Base-by-base conservation (phyloP, 2,797 vertebrate genomes). In the Malacoraja senta region DNA sequence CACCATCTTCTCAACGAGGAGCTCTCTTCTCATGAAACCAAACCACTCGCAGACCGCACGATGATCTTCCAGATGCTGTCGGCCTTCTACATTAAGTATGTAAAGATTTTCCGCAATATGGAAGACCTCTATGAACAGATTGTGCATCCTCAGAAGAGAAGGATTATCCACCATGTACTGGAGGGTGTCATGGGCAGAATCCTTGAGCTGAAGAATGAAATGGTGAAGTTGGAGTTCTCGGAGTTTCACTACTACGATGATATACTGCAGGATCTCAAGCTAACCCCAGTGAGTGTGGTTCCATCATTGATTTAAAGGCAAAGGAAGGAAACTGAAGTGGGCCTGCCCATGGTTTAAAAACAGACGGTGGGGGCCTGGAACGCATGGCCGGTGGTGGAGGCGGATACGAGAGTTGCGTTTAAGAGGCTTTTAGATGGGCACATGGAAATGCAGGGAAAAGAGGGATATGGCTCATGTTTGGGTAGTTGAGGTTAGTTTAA, bases 161-260 rank as follows among this genome's bases (percentile, higher is more conserved):
- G 93, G 0, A 94, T 95, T 3, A 96, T 98, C 77, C 96, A 94
- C 2, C 95, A 94, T 0, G 93, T 96, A 3, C 95, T 98, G 79
- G 97, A 98, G 0, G 96, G 96, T 0, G 97, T 97, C 93, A 98
- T 98, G 88, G 98, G 98, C 0, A 96, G 98, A 2, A 90, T 98
- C 93, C 95, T 98, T 95, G 98, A 98, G 94, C 93, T 98, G 58
- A 98, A 98, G 94, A 96, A 95, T 0, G 97, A 98, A 93, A 97
- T 98, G 97, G 97, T 98, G 9, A 95, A 96, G 0, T 93, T 98
- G 95, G 97, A 98, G 44, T 94, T 95, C 0, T 96, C 95, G 0
- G 98, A 98, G 95, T 98, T 97, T 93, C 97, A 97, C 65, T 96
- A 95, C 93, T 96, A 97, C 65, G 97, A 97, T 2, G 95, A 96